phyloP scores from a whole-genome alignment of 2,888 invertebrate species.

The Osedax frankpressi region DNA sequence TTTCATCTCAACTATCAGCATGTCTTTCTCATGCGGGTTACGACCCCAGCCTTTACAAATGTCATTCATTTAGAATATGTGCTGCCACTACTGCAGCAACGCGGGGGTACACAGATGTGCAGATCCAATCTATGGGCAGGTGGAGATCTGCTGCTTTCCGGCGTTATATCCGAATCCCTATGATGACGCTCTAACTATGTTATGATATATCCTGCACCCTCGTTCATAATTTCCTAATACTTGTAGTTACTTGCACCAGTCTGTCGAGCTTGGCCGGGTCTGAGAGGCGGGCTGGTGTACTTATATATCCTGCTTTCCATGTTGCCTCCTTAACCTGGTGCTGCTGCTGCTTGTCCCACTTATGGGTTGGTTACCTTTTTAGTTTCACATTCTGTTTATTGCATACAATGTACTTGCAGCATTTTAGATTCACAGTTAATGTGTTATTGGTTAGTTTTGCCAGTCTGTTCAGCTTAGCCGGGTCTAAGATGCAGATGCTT shows the following conservation, averaged over 20 bases:
- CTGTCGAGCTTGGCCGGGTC: neutral
- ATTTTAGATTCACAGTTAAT: neutral
- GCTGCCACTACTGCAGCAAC: neutral
- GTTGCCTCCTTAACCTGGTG: too few species aligned
- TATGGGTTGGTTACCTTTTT: too few species aligned
- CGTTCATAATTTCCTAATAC: too few species aligned
- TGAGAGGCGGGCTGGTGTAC: neutral
- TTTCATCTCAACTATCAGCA: neutral
- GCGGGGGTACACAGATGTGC: neutral
- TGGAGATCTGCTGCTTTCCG: neutral
- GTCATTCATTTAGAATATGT: neutral
- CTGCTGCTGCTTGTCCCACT: too few species aligned
- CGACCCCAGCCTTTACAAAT: conserved; percentile 1
- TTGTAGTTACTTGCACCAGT: neutral
- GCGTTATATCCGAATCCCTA: neutral
- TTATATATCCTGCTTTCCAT: too few species aligned
- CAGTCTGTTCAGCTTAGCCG: neutral
- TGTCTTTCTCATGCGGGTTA: neutral
- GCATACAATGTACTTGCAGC: too few species aligned
- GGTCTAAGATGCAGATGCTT: neutral
- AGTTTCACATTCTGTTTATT: too few species aligned
- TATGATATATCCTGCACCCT: too few species aligned
- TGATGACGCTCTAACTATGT: too few species aligned
- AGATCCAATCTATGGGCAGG: neutral
- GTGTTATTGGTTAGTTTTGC: neutral